Percentiles rank a stretch among this genome's conserved stretches.
phyloP scores from a whole-genome alignment of 2,888 invertebrate genomes.

The Adela reaumurella region DNA sequence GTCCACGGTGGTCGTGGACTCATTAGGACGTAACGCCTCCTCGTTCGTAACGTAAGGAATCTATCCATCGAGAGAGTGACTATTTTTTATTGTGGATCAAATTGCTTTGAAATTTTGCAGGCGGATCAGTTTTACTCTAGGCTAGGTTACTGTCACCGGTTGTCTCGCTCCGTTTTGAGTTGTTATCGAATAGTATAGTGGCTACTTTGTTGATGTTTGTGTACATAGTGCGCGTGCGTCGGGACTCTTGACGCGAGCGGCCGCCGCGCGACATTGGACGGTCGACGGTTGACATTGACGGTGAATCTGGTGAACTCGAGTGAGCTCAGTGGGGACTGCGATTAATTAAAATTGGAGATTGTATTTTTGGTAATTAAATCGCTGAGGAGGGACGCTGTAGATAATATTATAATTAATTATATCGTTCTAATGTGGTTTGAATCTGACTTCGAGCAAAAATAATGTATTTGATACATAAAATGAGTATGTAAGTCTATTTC shows the following conservation, averaged over 20 bases:
- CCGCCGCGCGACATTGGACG: too few species aligned
- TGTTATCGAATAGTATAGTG: not conserved
- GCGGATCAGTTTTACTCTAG: not conserved
- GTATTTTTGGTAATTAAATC: slow-evolving; percentile 54
- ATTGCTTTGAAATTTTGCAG: not conserved
- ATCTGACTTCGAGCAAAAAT: slow-evolving; percentile 50
- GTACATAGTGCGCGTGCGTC: not conserved
- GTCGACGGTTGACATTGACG: too few species aligned
- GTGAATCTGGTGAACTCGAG: not conserved
- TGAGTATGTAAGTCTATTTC: slow-evolving; percentile 57
- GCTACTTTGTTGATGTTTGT: not conserved
- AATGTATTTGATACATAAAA: slow-evolving; percentile 57
- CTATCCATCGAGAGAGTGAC: not conserved
- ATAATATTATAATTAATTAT: slow-evolving; percentile 51
- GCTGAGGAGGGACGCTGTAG: slow-evolving; percentile 54
- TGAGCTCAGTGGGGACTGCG: not conserved
- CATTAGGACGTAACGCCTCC: not conserved
- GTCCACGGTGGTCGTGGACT: slow-evolving; percentile 8
- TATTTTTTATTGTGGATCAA: not conserved
- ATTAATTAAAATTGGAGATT: slow-evolving; percentile 29
- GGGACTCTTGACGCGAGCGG: too few species aligned
- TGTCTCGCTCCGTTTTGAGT: not conserved
- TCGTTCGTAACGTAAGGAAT: not conserved
- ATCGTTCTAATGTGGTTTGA: slow-evolving; percentile 56
- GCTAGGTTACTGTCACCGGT: not conserved